Conservation (phyloP, 1,140 invertebrate species). For the Magallana gigas region DNA sequence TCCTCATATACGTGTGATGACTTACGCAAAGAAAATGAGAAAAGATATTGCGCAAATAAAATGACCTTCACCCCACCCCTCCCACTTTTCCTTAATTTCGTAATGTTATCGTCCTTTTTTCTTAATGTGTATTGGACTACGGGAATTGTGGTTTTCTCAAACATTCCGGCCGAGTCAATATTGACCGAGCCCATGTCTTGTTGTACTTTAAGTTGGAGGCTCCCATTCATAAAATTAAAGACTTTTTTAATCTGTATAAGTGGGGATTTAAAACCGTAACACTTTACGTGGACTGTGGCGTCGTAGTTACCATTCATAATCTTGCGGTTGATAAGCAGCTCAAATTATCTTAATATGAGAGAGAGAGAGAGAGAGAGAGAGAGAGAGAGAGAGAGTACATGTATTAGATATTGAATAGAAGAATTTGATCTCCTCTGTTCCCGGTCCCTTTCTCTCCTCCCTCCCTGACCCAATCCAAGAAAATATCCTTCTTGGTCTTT, state of each 20-base stretch:
- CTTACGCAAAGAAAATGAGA: too few relatives aligned
- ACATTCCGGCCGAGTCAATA: slow-evolving; percentile 7
- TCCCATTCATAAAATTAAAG: slow-evolving; percentile 16
- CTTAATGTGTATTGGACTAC: neutral
- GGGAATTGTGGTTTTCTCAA: neutral
- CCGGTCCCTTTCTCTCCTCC: too few relatives aligned
- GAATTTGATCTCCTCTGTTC: too few relatives aligned
- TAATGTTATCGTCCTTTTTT: neutral
- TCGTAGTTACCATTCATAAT: slow-evolving; percentile 27
- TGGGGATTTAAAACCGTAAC: slow-evolving; percentile 26
- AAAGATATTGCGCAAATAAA: neutral
- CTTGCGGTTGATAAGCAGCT: neutral
- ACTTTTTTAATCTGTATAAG: slow-evolving; percentile 1
- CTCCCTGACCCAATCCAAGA: too few relatives aligned
- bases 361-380: slow-evolving; percentile 4
- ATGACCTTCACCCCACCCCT: too few relatives aligned
- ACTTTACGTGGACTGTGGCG: neutral
- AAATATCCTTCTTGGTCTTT: too few relatives aligned
- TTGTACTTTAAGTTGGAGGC: neutral
- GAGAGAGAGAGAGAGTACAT: slow-evolving; percentile 1
- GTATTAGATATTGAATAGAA: too few relatives aligned
- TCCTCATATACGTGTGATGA: too few relatives aligned
- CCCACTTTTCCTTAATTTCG: neutral
- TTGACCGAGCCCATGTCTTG: slow-evolving; percentile 5
- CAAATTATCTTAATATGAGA: neutral